phyloP scores from a whole-genome alignment of 2,888 invertebrate genomes.

The Agriopis leucophaearia region DNA sequence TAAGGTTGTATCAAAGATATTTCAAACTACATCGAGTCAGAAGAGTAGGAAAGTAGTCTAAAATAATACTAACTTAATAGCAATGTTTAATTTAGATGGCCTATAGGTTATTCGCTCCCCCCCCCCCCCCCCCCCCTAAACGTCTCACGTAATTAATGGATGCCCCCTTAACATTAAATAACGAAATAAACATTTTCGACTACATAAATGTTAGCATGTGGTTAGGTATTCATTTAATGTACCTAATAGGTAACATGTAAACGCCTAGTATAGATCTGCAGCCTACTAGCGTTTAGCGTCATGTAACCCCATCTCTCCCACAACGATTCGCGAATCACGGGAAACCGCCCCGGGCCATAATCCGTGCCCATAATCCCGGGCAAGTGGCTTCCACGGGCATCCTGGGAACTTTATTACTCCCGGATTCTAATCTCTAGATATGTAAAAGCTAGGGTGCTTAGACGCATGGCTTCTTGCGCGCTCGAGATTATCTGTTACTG shows the following conservation, averaged over 20 bases:
- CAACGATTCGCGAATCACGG: slow-evolving; percentile 53
- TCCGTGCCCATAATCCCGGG: slow-evolving; percentile 70
- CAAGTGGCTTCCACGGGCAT: slow-evolving; percentile 78
- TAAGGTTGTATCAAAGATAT: neutral
- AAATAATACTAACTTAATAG: too few relatives aligned
- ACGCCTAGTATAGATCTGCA: neutral
- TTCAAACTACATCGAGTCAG: too few relatives aligned
- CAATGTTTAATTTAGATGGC: too few relatives aligned
- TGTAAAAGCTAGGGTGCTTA: slow-evolving; percentile 50
- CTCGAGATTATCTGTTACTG: neutral
- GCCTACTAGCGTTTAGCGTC: slow-evolving; percentile 22
- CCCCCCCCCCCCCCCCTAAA: too few relatives aligned
- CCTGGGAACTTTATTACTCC: slow-evolving; percentile 77
- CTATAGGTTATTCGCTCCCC: too few relatives aligned
- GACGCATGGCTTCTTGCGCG: neutral
- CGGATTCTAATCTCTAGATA: slow-evolving; percentile 59
- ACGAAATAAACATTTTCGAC: too few relatives aligned
- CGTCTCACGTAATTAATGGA: too few relatives aligned
- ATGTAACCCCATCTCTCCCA: slow-evolving; percentile 54
- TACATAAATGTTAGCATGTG: too few relatives aligned
- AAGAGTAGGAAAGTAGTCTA: too few relatives aligned
- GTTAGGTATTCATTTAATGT: too few relatives aligned
- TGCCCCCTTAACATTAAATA: too few relatives aligned
- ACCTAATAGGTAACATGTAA: too few relatives aligned
- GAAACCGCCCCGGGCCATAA: slow-evolving; percentile 55